These are phyloP conservation scores for Diarsia brunnea DNA, from an alignment of 2,888 invertebrate genomes.

Conservation along the genomic window DNA sequence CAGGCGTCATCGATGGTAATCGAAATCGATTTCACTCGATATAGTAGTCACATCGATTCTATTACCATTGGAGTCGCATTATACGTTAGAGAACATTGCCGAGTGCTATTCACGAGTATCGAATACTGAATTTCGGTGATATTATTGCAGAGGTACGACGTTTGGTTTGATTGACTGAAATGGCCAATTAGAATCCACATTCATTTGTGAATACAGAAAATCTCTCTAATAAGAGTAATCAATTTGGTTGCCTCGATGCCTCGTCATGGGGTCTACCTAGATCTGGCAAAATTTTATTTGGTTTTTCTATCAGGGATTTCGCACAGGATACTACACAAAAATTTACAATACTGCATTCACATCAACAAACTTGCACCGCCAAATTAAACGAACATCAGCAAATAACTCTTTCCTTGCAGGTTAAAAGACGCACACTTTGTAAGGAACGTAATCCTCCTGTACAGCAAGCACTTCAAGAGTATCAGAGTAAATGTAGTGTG, in stretches of 20 bases:
- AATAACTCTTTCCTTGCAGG: no score
- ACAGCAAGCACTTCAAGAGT: constrained; percentile 61
- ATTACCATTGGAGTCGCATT: constrained; percentile 28
- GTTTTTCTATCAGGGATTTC: no score
- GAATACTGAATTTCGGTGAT: constrained; percentile 7
- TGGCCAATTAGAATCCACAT: not conserved
- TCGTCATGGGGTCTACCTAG: not conserved
- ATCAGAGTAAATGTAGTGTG: constrained; percentile 65
- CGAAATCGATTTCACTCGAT: constrained; percentile 36
- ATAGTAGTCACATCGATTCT: constrained; percentile 39
- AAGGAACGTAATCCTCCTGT: constrained; percentile 56
- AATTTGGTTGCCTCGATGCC: not conserved
- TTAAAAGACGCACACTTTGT: constrained; percentile 40
- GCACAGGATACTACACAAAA: not conserved
- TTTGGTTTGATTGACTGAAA: not conserved
- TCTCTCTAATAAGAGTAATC: not conserved
- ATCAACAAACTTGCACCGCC: constrained; percentile 24
- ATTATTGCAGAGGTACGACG: not conserved
- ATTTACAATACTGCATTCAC: not conserved
- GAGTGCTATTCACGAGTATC: constrained; percentile 10
- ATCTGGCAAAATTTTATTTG: no score
- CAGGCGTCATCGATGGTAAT: constrained; percentile 43
- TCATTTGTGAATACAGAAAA: not conserved
- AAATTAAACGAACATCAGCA: constrained; percentile 40
- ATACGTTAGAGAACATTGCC: not conserved